Evolutionary conservation across 1,140 invertebrate species (phyloP).

Genomic region (Phymastichus coffea): DNA sequence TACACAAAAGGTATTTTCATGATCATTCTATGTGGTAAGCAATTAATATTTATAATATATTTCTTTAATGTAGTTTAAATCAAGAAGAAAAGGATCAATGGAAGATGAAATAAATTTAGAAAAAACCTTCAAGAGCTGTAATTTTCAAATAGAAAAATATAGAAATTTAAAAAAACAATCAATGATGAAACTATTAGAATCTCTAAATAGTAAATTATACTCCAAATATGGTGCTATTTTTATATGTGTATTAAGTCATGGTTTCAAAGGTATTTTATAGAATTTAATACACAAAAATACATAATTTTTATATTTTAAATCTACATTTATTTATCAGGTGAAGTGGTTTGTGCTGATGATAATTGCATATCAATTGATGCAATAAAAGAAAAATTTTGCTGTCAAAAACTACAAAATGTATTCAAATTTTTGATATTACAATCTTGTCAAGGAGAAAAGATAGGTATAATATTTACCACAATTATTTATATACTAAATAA

Average conservation of each 20-base stretch:
- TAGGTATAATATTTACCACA: slow-evolving; percentile 4
- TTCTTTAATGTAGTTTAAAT: not conserved
- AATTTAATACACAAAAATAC: not conserved
- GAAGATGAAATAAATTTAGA: slow-evolving; percentile 10
- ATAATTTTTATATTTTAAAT: not conserved
- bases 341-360: slow-evolving; percentile 8
- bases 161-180: slow-evolving; percentile 5
- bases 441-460: slow-evolving; percentile 10
- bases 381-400: slow-evolving; percentile 21
- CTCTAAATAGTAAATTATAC: not conserved
- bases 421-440: slow-evolving; percentile 25
- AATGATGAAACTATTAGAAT: slow-evolving; percentile 9
- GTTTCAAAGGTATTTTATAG: slow-evolving; percentile 7
- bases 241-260: slow-evolving; percentile 24
- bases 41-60: not conserved
- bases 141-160: slow-evolving; percentile 12
- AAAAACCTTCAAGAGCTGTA: slow-evolving; percentile 9
- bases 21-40: no score
- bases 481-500: not conserved
- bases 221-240: slow-evolving; percentile 18
- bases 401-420: slow-evolving; percentile 11
- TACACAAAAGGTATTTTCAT: not conserved
- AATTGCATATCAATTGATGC: slow-evolving; percentile 1
- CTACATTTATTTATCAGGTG: slow-evolving; percentile 12
- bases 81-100: slow-evolving; percentile 5